Evolutionary conservation across 2,888 invertebrate genomes (phyloP).

Genomic region (Rhogogaster chlorosoma): DNA sequence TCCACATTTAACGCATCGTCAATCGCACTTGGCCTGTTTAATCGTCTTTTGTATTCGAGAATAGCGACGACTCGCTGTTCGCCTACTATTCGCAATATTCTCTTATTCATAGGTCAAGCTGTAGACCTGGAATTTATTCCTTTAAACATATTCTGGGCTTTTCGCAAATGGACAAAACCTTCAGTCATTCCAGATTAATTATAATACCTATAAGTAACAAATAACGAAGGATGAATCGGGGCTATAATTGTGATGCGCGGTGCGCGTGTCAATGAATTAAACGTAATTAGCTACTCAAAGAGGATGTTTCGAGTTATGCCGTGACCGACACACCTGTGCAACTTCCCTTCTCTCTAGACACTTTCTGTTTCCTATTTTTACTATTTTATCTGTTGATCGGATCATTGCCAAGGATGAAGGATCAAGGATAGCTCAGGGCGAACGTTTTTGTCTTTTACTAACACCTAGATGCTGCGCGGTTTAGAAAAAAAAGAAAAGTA

Average conservation of each 20-base stretch:
- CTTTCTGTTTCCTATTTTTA: constrained; percentile 33
- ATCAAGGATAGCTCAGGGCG: constrained; percentile 17
- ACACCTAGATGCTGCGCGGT: neutral
- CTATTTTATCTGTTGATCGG: neutral
- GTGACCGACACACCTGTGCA: constrained; percentile 35
- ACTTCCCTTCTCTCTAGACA: neutral
- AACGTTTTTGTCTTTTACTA: neutral
- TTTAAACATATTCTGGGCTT: neutral
- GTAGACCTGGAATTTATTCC: neutral
- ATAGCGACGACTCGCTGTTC: constrained; percentile 1
- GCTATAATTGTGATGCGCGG: constrained; percentile 7
- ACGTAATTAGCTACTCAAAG: constrained; percentile 20
- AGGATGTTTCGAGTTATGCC: constrained; percentile 38
- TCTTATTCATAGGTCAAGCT: constrained; percentile 5
- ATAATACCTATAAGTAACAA: neutral
- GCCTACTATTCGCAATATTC: constrained; percentile 18
- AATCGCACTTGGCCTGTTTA: constrained; percentile 32
- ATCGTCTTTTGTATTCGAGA: constrained; percentile 29
- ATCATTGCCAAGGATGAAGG: constrained; percentile 40
- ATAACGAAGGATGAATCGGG: constrained; percentile 15
- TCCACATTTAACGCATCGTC: neutral
- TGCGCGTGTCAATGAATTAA: constrained; percentile 26
- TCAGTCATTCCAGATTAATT: neutral
- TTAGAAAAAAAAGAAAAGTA: neutral
- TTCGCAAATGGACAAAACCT: neutral